phyloP scores from a whole-genome alignment of 2,888 invertebrate genomes.

The Pammene fasciana region DNA sequence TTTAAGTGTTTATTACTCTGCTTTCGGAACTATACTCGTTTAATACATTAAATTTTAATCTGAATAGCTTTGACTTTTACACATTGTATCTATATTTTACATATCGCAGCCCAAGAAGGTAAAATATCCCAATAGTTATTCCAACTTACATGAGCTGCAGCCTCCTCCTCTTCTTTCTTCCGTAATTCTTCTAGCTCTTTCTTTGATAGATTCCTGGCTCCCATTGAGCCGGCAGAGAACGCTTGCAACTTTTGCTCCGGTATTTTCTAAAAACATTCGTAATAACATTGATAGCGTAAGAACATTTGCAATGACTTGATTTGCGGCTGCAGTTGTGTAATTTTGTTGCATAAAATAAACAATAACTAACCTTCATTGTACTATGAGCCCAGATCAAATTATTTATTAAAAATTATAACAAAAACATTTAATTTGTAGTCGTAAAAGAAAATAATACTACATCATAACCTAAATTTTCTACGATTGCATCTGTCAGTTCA shows the following conservation, averaged over 20 bases:
- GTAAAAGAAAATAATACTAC: not conserved
- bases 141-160: conserved; percentile 91
- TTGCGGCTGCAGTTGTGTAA: not conserved
- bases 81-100: too few species aligned
- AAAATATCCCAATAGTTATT: not conserved
- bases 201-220: conserved; percentile 88
- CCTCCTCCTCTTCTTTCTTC: conserved; percentile 94
- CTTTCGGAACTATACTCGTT: too few species aligned
- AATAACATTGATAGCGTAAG: not conserved
- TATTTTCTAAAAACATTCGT: conserved; percentile 71
- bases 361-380: conserved; percentile 33
- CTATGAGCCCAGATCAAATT: not conserved
- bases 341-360: not conserved
- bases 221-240: conserved; percentile 88
- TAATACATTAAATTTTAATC: too few species aligned
- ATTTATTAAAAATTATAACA: conserved; percentile 2
- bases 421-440: not conserved
- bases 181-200: conserved; percentile 92
- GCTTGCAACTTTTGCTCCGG: conserved; percentile 85
- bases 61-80: too few species aligned
- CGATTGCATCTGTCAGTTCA: not conserved
- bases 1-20: too few species aligned
- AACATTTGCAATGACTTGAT: conserved; percentile 10
- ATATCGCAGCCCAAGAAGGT: not conserved
- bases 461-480: conserved; percentile 14